Conservation (phyloP, 1,140 invertebrate species). For the Drosophila rhopaloa region DNA sequence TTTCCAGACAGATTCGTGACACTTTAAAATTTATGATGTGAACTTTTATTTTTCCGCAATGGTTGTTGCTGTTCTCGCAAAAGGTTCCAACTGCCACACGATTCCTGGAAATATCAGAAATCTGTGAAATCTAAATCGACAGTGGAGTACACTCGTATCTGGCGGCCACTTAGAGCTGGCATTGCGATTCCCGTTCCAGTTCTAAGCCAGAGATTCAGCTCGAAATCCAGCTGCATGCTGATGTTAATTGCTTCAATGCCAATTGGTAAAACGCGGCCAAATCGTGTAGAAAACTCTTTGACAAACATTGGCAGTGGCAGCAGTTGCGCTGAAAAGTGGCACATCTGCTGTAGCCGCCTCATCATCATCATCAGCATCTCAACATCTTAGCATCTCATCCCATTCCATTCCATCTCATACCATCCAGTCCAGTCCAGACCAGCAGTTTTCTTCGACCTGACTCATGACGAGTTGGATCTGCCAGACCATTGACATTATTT, state of each 20-base stretch:
- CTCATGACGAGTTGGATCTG: conserved; percentile 51
- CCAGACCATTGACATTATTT: conserved; percentile 77
- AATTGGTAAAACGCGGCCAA: conserved; percentile 80
- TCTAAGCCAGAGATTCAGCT: conserved; percentile 11
- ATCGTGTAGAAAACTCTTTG: conserved; percentile 80
- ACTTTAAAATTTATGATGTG: conserved; percentile 83
- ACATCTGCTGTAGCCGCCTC: conserved; percentile 44
- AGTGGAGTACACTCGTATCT: conserved; percentile 57
- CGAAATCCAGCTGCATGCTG: conserved; percentile 72
- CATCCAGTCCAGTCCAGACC: conserved; percentile 20
- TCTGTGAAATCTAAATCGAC: conserved; percentile 82
- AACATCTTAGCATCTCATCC: conserved; percentile 2
- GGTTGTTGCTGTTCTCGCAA: conserved; percentile 18
- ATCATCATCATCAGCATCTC: conserved; percentile 28
- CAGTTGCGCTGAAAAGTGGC: conserved; percentile 48
- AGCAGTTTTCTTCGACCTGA: conserved; percentile 33
- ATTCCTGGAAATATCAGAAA: conserved; percentile 77
- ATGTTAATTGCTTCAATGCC: conserved; percentile 83
- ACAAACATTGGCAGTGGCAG: conserved; percentile 69
- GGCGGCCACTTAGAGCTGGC: conserved; percentile 57
- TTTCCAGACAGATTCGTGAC: conserved; percentile 79
- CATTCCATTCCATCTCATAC: conserved; percentile 2
- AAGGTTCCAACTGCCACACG: conserved; percentile 58
- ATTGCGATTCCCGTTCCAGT: conserved; percentile 50
- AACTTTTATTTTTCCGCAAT: conserved; percentile 65